These are phyloP conservation scores for Parazoanthus atlanticus DNA, from an alignment of 92 coral and sea anemone genomes.

Conservation along the genomic window DNA sequence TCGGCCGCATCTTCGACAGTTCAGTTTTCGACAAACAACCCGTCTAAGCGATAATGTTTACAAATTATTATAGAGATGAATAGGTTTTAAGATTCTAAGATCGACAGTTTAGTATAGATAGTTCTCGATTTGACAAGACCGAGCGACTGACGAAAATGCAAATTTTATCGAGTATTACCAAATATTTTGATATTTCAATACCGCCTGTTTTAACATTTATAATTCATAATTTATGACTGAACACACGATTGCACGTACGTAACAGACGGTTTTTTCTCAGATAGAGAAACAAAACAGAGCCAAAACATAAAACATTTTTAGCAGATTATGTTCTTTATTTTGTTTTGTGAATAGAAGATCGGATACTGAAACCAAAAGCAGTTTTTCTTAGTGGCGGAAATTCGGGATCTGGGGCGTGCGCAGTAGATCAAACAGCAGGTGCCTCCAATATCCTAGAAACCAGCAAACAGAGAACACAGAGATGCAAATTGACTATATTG, in stretches of 20 bases:
- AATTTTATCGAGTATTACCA: constrained; percentile 24
- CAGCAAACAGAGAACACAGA: neutral
- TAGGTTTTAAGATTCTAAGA: neutral
- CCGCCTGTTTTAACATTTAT: constrained; percentile 32
- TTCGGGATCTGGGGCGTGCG: neutral
- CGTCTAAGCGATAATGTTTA: neutral
- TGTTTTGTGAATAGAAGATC: neutral
- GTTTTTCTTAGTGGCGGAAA: constrained; percentile 1
- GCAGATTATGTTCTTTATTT: neutral
- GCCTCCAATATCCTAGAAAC: neutral
- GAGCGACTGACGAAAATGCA: constrained; percentile 47
- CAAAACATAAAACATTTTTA: neutral
- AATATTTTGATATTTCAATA: constrained; percentile 29
- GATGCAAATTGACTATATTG: neutral
- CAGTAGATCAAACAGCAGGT: neutral
- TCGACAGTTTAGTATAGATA: neutral
- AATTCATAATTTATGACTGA: constrained; percentile 32
- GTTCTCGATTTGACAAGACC: constrained; percentile 13
- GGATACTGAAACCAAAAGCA: neutral
- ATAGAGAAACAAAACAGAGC: neutral
- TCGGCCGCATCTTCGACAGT: constrained; percentile 10
- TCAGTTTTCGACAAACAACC: neutral
- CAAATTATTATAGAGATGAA: constrained; percentile 11
- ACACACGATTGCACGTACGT: neutral
- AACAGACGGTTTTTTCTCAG: neutral